Percentiles rank a stretch among this genome's conserved stretches.
phyloP scores from a whole-genome alignment of 1,140 invertebrate genomes.

The Pachypsylla venusta region DNA sequence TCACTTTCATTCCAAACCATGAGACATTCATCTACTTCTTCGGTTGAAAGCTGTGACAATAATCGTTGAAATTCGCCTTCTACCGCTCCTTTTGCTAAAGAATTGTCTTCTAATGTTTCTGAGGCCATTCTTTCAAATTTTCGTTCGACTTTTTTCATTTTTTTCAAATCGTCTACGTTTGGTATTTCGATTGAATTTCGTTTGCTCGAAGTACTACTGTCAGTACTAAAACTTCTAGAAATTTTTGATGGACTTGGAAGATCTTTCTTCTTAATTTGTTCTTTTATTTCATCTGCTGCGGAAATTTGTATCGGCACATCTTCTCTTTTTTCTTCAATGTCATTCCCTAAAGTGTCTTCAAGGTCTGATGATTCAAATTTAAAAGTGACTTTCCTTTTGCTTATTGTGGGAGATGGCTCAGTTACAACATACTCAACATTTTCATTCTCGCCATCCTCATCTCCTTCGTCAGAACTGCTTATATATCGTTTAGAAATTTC shows the following conservation, averaged over 20 bases:
- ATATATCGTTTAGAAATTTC: constrained; percentile 19
- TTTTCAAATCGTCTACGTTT: constrained; percentile 16
- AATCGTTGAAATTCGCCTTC: constrained; percentile 34
- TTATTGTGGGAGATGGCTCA: background rate
- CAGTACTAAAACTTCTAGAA: background rate
- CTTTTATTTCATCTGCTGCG: constrained; percentile 21
- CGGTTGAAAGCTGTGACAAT: constrained; percentile 34
- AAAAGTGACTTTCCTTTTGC: constrained; percentile 18
- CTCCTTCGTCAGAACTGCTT: constrained; percentile 18
- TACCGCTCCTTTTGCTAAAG: constrained; percentile 19
- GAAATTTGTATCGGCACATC: constrained; percentile 16
- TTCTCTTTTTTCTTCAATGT: constrained; percentile 1
- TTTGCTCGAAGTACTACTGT: constrained; percentile 6
- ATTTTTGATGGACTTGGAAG: background rate
- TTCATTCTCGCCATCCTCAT: constrained; percentile 10
- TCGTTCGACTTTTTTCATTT: constrained; percentile 34
- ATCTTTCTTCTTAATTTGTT: constrained; percentile 15
- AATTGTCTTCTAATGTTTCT: constrained; percentile 25
- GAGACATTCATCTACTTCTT: constrained; percentile 34
- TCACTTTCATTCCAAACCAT: constrained; percentile 34
- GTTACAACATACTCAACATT: background rate
- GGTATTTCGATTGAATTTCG: constrained; percentile 10
- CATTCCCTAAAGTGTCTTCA: background rate
- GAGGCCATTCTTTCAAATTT: constrained; percentile 42
- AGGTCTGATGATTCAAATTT: constrained; percentile 17